Percentiles rank a stretch among this genome's conserved stretches.
Conservation (phyloP, 2,888 invertebrate species). For the Drosophila differens region DNA sequence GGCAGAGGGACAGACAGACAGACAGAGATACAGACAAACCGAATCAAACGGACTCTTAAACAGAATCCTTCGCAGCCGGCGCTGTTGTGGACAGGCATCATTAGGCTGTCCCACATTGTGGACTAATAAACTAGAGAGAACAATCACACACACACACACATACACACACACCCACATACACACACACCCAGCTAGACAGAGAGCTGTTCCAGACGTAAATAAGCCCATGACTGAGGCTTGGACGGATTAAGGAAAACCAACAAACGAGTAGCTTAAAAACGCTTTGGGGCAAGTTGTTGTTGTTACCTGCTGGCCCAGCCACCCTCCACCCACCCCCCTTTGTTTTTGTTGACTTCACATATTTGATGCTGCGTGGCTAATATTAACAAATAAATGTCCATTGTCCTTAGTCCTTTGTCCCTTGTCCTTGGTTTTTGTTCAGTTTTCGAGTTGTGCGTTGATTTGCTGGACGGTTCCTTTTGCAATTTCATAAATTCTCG, state of each 20-base stretch:
- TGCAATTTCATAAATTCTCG: slow-evolving; percentile 73
- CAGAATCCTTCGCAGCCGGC: slow-evolving; percentile 33
- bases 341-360: slow-evolving; percentile 68
- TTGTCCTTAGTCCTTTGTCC: slow-evolving; percentile 31
- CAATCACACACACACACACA: background rate
- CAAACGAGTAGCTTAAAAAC: slow-evolving; percentile 78
- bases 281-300: slow-evolving; percentile 33
- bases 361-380: slow-evolving; percentile 76
- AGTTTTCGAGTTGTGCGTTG: slow-evolving; percentile 41
- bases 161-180: background rate
- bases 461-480: slow-evolving; percentile 50
- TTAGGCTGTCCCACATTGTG: slow-evolving; percentile 57
- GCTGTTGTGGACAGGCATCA: slow-evolving; percentile 71
- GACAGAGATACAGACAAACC: slow-evolving; percentile 28
- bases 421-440: slow-evolving; percentile 32
- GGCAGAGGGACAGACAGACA: background rate
- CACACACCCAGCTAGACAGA: background rate
- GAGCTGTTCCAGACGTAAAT: slow-evolving; percentile 52
- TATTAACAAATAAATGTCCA: slow-evolving; percentile 77
- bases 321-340: background rate
- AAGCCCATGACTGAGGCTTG: slow-evolving; percentile 52
- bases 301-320: slow-evolving; percentile 8
- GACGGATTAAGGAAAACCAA: slow-evolving; percentile 75
- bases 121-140: slow-evolving; percentile 69
- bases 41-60: slow-evolving; percentile 46